Base-by-base conservation (phyloP, 2,797 vertebrate species). In the Ataeniobius toweri region DNA sequence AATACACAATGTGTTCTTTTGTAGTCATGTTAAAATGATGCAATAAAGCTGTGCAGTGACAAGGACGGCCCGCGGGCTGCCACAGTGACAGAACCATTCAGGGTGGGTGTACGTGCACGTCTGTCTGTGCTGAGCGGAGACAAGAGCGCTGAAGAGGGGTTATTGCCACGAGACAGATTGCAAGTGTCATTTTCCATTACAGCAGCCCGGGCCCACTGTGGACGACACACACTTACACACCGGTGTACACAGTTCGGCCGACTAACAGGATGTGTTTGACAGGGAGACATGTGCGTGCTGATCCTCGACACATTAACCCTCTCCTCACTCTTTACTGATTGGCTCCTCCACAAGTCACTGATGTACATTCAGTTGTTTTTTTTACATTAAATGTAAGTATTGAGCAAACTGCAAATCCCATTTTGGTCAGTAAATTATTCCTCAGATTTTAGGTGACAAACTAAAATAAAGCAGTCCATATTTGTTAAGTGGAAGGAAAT, bases 101-200 rank as follows among this genome's bases (percentile, higher is more conserved):
- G 76, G 53, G 84, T 71, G 85, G 41, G 26, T 36, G 31, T 0
- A 28, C 20, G 13, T 0, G 72, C 20, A 50, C 51, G 16, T 3
- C 39, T n/a, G 22, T 53, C 68, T 73, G 75, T 13, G 26, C 78
- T 71, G 76, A 86, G 81, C 76, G 81, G 81, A 93, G 92, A 92
- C 91, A 75, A 90, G 91, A 91, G 87, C 91, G 72, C 80, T 93
- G 92, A 91, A 93, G 92, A 93, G 92, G 92, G 93, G 94, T 93
- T 95, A 94, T 94, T 94, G 93, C 94, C 93, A 95, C 89, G 89
- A 95, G 94, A 96, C 95, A 95, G 94, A 96, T 95, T 95, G 94
- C 93, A 95, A 94, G 93, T 96, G 95, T 95, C 94, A 94, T 95
- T 95, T 96, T 95, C 94, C 93, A 95, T 96, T 95, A 95, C 87